Evolutionary conservation across 2,113 vertebrate genomes (phyloP).

Genomic region (Xyrauchen texanus): DNA sequence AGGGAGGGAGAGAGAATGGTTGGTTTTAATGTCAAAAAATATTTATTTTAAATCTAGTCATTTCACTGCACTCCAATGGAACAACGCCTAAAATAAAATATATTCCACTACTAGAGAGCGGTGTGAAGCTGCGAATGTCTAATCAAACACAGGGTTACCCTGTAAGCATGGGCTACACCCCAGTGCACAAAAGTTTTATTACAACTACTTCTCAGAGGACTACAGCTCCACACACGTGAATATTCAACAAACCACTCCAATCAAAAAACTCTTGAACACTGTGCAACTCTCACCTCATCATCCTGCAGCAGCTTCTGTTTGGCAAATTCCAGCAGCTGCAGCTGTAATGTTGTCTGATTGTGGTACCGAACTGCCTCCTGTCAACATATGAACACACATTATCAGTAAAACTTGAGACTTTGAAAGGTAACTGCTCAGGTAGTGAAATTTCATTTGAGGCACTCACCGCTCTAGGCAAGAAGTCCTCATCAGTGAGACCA

Average conservation of each 20-base stretch:
- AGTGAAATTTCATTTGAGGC: too few relatives aligned
- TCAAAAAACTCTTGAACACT: too few relatives aligned
- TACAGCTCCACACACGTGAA: too few relatives aligned
- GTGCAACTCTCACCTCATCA: constrained; percentile 81
- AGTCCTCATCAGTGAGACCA: constrained; percentile 87
- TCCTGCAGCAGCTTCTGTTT: constrained; percentile 81
- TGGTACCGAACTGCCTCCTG: constrained; percentile 90
- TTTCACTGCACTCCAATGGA: too few relatives aligned
- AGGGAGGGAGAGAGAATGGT: too few relatives aligned
- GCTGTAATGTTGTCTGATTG: constrained; percentile 88
- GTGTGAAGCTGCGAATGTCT: neutral
- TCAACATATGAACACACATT: constrained; percentile 31
- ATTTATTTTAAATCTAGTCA: too few relatives aligned
- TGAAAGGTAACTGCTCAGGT: too few relatives aligned
- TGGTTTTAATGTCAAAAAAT: too few relatives aligned
- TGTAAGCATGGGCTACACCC: constrained; percentile 14
- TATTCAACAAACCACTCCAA: too few relatives aligned
- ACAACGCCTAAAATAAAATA: too few relatives aligned
- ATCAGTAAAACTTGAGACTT: neutral
- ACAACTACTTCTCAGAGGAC: neutral
- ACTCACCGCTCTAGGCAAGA: constrained; percentile 86
- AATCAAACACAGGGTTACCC: too few relatives aligned
- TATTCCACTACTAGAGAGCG: constrained; percentile 6
- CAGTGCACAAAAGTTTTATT: constrained; percentile 10
- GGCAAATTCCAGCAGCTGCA: constrained; percentile 86